These are phyloP conservation scores for Asobara japonica DNA, from an alignment of 1,140 invertebrate genomes.

Conservation along the genomic window DNA sequence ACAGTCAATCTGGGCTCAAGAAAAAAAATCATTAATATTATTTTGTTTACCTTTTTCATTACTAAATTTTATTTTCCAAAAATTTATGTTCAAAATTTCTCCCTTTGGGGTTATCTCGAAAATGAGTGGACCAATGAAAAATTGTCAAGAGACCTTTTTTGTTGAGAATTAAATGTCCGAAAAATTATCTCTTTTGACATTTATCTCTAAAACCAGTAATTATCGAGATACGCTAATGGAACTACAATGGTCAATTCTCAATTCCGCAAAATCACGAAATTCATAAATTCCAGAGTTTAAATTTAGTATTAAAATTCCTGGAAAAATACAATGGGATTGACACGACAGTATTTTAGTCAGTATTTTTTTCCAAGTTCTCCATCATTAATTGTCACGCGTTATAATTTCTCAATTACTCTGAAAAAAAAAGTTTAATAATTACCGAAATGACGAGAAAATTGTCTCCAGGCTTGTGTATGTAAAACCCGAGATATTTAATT, in stretches of 20 bases:
- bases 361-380: background rate
- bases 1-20: slow-evolving; percentile 38
- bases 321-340: background rate
- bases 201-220: background rate
- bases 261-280: background rate
- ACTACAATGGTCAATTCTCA: background rate
- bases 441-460: slow-evolving; percentile 3
- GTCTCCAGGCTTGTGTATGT: slow-evolving; percentile 12
- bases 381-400: background rate
- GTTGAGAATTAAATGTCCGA: background rate
- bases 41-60: slow-evolving; percentile 14
- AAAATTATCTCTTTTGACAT: background rate
- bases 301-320: background rate
- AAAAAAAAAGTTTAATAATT: background rate
- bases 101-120: no score
- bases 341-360: background rate
- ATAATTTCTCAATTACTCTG: background rate
- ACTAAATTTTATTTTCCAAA: background rate
- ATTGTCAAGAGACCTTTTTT: background rate
- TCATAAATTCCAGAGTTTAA: background rate
- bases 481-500: slow-evolving; percentile 40
- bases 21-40: background rate
- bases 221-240: background rate
- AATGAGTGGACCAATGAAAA: no score
- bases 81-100: background rate